Evolutionary conservation across 2,113 vertebrate genomes (phyloP).

Genomic region (Ceyx cyanopectus): DNA sequence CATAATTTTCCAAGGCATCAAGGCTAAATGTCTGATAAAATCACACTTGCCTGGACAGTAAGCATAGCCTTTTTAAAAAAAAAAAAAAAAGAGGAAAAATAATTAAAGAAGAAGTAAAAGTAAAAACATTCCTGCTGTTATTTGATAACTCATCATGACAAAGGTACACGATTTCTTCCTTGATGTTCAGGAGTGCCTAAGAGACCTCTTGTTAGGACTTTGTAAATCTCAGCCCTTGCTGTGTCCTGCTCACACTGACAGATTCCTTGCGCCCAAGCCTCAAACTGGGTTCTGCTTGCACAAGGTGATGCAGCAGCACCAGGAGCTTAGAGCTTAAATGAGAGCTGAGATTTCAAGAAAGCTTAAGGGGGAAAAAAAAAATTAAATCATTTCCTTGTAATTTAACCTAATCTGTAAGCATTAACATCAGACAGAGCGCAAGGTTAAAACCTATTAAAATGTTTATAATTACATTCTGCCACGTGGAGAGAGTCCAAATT

Average conservation of each 20-base stretch:
- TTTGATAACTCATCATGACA: neutral
- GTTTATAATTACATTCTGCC: neutral
- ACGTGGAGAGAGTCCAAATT: neutral
- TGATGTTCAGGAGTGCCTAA: neutral
- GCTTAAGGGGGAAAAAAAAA: neutral
- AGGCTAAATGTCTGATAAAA: neutral
- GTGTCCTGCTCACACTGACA: neutral
- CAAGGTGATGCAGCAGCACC: neutral
- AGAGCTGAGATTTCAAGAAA: neutral
- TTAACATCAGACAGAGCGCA: neutral
- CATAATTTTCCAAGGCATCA: neutral
- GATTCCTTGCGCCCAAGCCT: neutral
- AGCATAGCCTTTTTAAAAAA: neutral
- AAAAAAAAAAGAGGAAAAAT: too few species aligned
- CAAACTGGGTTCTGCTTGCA: neutral
- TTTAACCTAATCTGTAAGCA: neutral
- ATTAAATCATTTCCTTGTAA: neutral
- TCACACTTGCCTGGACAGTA: neutral
- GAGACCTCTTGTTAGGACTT: neutral
- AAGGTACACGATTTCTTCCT: accelerated
- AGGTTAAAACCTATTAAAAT: neutral
- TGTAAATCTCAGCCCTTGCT: neutral
- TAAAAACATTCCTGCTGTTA: neutral
- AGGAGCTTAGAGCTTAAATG: neutral
- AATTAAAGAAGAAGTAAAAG: neutral